Conservation (phyloP, 2,797 vertebrate species). For the Anguilla megastoma region DNA sequence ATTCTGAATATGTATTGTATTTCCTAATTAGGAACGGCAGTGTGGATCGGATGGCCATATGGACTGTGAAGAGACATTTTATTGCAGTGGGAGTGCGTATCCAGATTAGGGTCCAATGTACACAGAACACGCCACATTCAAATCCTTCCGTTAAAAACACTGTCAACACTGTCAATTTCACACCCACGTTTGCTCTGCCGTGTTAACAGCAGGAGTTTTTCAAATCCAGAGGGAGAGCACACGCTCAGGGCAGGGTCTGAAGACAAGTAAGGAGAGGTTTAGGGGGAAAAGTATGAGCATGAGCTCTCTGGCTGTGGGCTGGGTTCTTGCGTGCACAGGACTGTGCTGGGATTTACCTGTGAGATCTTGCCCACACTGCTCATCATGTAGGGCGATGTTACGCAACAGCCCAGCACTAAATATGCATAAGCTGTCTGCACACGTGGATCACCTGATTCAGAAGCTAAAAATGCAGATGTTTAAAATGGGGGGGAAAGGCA, state of each 20-base stretch:
- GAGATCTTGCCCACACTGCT: neutral
- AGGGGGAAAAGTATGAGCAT: neutral
- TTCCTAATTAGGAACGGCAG: neutral
- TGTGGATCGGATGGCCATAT: neutral
- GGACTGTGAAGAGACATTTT: constrained; percentile 17
- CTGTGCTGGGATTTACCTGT: neutral
- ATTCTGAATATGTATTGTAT: constrained; percentile 1
- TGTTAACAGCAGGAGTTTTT: neutral
- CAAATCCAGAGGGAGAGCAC: neutral
- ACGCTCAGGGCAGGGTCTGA: neutral
- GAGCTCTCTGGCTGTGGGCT: neutral
- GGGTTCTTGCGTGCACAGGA: neutral
- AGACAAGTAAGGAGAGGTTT: neutral
- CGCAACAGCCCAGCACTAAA: neutral
- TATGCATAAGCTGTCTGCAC: neutral
- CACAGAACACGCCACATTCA: neutral
- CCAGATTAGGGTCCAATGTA: neutral
- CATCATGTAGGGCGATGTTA: neutral
- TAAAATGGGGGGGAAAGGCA: neutral
- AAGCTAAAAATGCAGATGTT: neutral
- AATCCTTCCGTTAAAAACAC: neutral
- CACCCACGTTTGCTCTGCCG: neutral
- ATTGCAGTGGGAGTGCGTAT: neutral
- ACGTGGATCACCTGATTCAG: neutral
- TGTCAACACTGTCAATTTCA: neutral